Evolutionary conservation across 2,797 vertebrate species (phyloP).

Genomic region (Sebastes steindachneri): DNA sequence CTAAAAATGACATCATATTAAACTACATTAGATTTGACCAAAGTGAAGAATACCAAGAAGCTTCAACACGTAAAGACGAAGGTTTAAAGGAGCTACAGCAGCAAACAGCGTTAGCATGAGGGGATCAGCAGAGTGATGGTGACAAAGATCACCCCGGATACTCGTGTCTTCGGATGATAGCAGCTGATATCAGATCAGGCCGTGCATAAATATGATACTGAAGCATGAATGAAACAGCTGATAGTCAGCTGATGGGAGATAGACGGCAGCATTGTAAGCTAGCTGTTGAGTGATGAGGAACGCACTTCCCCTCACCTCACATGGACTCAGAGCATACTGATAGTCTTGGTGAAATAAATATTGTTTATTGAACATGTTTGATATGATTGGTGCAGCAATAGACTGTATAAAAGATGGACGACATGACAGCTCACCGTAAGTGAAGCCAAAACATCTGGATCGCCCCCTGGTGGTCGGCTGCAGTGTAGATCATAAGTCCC

Average conservation of each 20-base stretch:
- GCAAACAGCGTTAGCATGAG: not conserved
- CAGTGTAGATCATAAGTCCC: too few species aligned
- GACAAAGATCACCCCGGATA: not conserved
- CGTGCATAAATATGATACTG: not conserved
- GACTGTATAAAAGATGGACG: too few species aligned
- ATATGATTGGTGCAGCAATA: not conserved
- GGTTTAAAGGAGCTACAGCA: not conserved
- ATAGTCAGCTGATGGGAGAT: not conserved
- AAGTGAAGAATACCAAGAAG: not conserved
- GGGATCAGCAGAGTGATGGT: not conserved
- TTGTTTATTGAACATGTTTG: not conserved
- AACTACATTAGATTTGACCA: not conserved
- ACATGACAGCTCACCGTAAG: too few species aligned
- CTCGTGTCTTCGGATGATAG: not conserved
- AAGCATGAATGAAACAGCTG: not conserved
- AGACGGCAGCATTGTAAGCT: not conserved
- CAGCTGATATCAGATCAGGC: not conserved
- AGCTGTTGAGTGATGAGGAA: not conserved
- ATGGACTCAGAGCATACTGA: not conserved
- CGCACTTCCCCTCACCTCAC: not conserved
- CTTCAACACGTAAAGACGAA: not conserved
- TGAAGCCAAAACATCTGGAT: too few species aligned
- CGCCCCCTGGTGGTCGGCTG: too few species aligned
- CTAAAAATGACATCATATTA: not conserved
- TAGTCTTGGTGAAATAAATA: not conserved